These are phyloP conservation scores for Drosophila fuyamai DNA, from an alignment of 1,140 invertebrate genomes.

Conservation along the genomic window DNA sequence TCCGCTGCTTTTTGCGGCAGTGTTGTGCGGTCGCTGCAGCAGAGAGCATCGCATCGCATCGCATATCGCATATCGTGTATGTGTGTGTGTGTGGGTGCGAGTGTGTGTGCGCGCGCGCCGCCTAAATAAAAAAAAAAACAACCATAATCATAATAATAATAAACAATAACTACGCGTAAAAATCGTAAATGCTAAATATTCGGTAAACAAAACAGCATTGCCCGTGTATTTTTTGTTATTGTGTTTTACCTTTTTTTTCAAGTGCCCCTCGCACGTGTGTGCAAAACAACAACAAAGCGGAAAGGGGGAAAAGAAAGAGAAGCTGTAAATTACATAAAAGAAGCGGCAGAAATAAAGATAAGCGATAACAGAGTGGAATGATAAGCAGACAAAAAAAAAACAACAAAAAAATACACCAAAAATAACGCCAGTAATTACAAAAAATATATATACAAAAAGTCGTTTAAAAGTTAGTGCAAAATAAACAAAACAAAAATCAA, in stretches of 20 bases:
- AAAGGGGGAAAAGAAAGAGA: constrained; percentile 13
- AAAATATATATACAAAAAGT: background rate
- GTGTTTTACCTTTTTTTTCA: constrained; percentile 37
- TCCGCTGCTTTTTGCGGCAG: constrained; percentile 33
- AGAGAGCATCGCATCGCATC: constrained; percentile 61
- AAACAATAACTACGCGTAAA: constrained; percentile 1
- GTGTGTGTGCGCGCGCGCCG: constrained; percentile 36
- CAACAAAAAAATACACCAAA: constrained; percentile 8
- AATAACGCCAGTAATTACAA: constrained; percentile 4
- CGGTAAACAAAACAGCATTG: constrained; percentile 23
- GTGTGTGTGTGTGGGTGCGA: constrained; percentile 5
- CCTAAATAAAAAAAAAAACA: constrained; percentile 10
- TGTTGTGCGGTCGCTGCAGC: constrained; percentile 73
- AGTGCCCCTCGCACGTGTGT: constrained; percentile 42
- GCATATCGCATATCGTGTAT: constrained; percentile 25
- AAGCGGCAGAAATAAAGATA: constrained; percentile 22
- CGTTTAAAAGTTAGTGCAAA: constrained; percentile 11
- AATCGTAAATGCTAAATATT: constrained; percentile 29
- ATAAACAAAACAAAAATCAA: constrained; percentile 13
- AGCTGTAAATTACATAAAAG: constrained; percentile 64
- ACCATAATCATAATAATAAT: constrained; percentile 13
- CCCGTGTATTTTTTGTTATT: constrained; percentile 22
- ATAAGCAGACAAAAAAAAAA: constrained; percentile 34
- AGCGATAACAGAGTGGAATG: constrained; percentile 15
- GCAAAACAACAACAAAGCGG: constrained; percentile 36